phyloP scores from a whole-genome alignment of 1,140 invertebrate genomes.

The Amyelois transitella region DNA sequence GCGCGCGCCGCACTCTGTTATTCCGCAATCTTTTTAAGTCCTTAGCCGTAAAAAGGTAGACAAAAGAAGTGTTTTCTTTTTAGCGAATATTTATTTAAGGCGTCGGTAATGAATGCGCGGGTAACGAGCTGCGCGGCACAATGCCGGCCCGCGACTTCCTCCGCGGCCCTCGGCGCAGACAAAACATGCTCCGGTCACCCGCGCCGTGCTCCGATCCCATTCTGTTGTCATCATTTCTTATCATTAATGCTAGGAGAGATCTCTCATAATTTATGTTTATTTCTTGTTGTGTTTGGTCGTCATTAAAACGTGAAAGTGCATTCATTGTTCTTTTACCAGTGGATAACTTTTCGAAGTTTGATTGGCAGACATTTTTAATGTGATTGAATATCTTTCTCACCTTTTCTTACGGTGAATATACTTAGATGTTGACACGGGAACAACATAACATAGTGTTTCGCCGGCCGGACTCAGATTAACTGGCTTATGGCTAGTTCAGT shows the following conservation, averaged over 20 bases:
- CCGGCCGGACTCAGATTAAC: too few species aligned
- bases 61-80: conserved; percentile 14
- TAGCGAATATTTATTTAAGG: conserved; percentile 14
- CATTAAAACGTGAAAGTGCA: too few species aligned
- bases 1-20: not conserved
- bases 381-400: too few species aligned
- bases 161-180: not conserved
- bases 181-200: not conserved
- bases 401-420: too few species aligned
- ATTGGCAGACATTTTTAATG: too few species aligned
- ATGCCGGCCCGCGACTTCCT: not conserved
- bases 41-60: conserved; percentile 12
- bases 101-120: conserved; percentile 9
- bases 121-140: conserved; percentile 4
- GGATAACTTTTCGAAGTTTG: too few species aligned
- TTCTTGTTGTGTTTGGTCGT: not conserved
- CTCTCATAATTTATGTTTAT: too few species aligned
- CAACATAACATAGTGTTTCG: too few species aligned
- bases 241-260: not conserved
- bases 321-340: too few species aligned
- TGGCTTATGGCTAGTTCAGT: too few species aligned
- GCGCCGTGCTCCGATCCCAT: not conserved
- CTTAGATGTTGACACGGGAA: too few species aligned
- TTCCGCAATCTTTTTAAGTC: conserved; percentile 14
- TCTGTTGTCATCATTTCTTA: not conserved